Evolutionary conservation across 2,888 invertebrate genomes (phyloP).

Genomic region (Phorcus lineatus): DNA sequence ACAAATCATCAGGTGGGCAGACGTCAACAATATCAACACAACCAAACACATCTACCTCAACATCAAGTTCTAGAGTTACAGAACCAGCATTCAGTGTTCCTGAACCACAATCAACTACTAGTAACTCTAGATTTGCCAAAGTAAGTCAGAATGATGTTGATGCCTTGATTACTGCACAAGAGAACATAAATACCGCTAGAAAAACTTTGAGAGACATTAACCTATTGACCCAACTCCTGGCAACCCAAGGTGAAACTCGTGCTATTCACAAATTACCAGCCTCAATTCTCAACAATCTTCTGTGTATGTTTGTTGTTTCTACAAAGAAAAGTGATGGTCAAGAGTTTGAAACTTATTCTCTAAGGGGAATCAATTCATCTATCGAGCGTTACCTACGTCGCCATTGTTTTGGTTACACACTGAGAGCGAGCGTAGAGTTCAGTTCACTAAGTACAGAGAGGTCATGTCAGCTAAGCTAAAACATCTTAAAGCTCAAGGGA

Average conservation of each 20-base stretch:
- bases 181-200: neutral
- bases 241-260: neutral
- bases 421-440: neutral
- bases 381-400: neutral
- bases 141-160: neutral
- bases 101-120: neutral
- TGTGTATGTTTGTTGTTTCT: neutral
- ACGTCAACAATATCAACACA: no score
- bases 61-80: neutral
- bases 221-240: neutral
- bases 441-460: neutral
- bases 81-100: no score
- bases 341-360: slow-evolving; percentile 8
- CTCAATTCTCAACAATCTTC: neutral
- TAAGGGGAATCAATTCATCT: neutral
- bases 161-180: neutral
- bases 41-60: no score
- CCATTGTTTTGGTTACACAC: neutral
- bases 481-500: slow-evolving; percentile 5
- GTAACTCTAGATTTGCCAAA: neutral
- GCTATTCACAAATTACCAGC: neutral
- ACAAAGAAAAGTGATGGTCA: neutral
- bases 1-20: no score
- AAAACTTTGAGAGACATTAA: neutral
- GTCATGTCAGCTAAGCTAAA: slow-evolving; percentile 20